Evolutionary conservation across 2,797 vertebrate genomes (phyloP), one percentile per base, ranked within the genome.

Genomic region (Momotus momota): DNA sequence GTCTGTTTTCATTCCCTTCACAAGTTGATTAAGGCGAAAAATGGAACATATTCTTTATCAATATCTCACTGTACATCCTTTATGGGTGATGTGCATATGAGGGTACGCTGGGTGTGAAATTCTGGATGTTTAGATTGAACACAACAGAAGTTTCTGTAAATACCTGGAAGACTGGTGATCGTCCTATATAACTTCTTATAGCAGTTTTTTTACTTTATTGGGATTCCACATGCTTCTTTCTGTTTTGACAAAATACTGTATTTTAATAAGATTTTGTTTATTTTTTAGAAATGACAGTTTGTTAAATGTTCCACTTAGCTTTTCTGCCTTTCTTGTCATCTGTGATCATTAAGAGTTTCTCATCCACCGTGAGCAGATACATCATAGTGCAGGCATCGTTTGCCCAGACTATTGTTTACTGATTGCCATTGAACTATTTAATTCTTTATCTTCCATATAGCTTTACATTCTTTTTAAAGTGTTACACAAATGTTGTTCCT

Each of bases 1-100:
- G 90, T 86, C 95, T 86, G 80, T 96, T 95, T 95, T 95, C 75
- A 88, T 92, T 96, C 75, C 65, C 73, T 92, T 93, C 69, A 71
- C 77, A 86, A 96, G 81, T 86, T 82, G 86, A 95, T 90, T 88
- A 79, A 94, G 83, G 81, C 66, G 88, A 75, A 93, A 95, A 94
- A 75, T 77, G n/a, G 54, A 86, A 69, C 86, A 94, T 92, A 93
- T 86, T 83, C 91, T 96, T 81, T 90, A 93, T 78, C 81, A 93
- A 84, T 84, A 90, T 93, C 90, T 94, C 80, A 48, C 69, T 92
- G 77, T 83, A 88, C 61, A 78, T 90, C 88, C 58, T 93, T 81
- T 81, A 83, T 65, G 86, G 61, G 29, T 78, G 69, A 14, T 82
- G 74, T 80, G 55, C 79, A 72, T 87, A 35, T 87, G 78, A 80